A percentile compares a stretch with the other conserved stretches of the same genome.
These are phyloP conservation scores for Abrostola tripartita DNA, from an alignment of 2,888 invertebrate species.

Conservation along the genomic window DNA sequence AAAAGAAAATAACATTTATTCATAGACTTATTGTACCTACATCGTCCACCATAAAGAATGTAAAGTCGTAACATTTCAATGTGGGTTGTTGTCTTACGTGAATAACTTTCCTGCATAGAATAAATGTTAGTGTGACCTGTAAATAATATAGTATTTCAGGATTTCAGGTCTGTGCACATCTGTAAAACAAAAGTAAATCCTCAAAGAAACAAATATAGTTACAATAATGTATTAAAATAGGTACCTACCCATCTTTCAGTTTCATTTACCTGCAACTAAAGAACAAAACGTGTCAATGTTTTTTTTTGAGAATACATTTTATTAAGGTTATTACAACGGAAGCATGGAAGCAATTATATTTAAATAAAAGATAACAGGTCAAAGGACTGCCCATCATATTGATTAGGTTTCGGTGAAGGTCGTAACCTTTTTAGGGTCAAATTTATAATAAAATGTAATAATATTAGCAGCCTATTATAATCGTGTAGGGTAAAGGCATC, in stretches of 20 bases:
- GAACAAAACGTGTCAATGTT: not conserved
- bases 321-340: not conserved
- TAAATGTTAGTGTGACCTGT: no score
- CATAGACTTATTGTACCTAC: no score
- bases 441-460: not conserved
- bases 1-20: no score
- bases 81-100: no score
- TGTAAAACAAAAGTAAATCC: no score
- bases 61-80: no score
- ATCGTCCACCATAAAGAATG: no score
- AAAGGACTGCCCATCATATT: conserved; percentile 1
- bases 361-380: conserved; percentile 7
- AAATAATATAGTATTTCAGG: no score
- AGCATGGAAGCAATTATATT: conserved; percentile 4
- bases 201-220: not conserved
- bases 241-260: not conserved
- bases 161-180: no score
- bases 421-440: conserved; percentile 4
- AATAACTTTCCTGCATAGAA: no score
- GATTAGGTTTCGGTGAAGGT: conserved; percentile 2
- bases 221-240: not conserved
- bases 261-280: not conserved
- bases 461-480: not conserved
- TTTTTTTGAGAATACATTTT: conserved; percentile 1
- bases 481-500: no score